Evolutionary conservation across 2,888 invertebrate genomes (phyloP).

Genomic region (Hyposoter didymator): DNA sequence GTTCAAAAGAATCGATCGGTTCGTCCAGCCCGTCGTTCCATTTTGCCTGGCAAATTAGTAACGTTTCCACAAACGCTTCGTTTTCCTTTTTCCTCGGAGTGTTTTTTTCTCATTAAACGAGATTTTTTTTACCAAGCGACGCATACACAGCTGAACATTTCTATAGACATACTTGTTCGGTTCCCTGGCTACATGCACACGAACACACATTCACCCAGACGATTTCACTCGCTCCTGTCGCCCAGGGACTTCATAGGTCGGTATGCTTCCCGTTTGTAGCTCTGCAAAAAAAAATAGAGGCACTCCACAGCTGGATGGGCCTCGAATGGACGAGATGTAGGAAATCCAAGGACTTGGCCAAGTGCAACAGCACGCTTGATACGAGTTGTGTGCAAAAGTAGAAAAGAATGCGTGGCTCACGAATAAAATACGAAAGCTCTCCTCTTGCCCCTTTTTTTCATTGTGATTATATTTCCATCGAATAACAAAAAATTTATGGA

Average conservation of each 20-base stretch:
- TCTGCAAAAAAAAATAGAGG: conserved; percentile 27
- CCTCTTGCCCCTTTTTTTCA: background rate
- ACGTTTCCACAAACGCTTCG: conserved; percentile 44
- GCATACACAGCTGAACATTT: conserved; percentile 21
- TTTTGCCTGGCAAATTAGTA: conserved; percentile 15
- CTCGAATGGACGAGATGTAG: conserved; percentile 42
- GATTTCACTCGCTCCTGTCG: conserved; percentile 28
- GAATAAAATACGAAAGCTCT: conserved; percentile 13
- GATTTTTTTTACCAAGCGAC: conserved; percentile 57
- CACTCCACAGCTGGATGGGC: conserved; percentile 29
- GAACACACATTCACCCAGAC: background rate
- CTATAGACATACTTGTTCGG: conserved; percentile 39
- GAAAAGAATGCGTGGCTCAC: conserved; percentile 39
- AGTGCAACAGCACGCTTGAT: conserved; percentile 44
- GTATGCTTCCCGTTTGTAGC: conserved; percentile 3
- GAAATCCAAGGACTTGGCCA: conserved; percentile 39
- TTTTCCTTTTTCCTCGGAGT: background rate
- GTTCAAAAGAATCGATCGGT: too few relatives aligned
- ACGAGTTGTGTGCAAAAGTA: background rate
- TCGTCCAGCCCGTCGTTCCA: background rate
- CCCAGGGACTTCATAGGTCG: conserved; percentile 7
- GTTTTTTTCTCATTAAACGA: conserved; percentile 60
- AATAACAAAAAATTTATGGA: background rate
- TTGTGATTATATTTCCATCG: background rate
- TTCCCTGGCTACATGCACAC: conserved; percentile 5